Conservation (phyloP, 2,888 invertebrate genomes). For the Oscheius myriophilus region DNA sequence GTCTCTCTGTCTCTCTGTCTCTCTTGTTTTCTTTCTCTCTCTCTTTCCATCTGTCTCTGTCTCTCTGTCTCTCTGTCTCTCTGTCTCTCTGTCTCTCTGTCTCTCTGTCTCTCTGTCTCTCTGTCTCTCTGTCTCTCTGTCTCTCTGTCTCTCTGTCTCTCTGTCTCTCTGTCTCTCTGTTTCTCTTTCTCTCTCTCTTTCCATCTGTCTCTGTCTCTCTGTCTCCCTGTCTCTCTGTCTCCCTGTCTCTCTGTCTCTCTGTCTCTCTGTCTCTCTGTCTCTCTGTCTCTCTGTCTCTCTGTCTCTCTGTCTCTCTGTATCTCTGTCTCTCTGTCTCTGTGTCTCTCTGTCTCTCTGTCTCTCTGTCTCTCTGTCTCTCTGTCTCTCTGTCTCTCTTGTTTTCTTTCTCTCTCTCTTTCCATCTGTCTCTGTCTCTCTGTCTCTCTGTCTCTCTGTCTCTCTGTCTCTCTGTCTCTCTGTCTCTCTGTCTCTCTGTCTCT, state of each 20-base stretch:
- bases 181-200: not conserved
- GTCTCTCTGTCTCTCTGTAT: not conserved
- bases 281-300: not conserved
- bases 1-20: not conserved
- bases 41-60: not conserved
- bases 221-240: not conserved
- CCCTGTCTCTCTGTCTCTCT: too few species aligned
- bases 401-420: not conserved
- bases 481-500: not conserved
- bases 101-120: slow-evolving; percentile 2
- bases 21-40: too few species aligned
- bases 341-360: slow-evolving; percentile 12
- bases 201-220: not conserved
- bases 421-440: not conserved
- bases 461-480: not conserved
- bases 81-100: not conserved
- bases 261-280: not conserved
- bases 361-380: not conserved
- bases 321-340: not conserved
- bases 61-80: not conserved
- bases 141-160: not conserved
- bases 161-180: not conserved
- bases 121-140: slow-evolving; percentile 14
- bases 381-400: not conserved
- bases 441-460: not conserved